phyloP scores from a whole-genome alignment of 1,140 invertebrate species.

The Lordiphosa stackelbergi region DNA sequence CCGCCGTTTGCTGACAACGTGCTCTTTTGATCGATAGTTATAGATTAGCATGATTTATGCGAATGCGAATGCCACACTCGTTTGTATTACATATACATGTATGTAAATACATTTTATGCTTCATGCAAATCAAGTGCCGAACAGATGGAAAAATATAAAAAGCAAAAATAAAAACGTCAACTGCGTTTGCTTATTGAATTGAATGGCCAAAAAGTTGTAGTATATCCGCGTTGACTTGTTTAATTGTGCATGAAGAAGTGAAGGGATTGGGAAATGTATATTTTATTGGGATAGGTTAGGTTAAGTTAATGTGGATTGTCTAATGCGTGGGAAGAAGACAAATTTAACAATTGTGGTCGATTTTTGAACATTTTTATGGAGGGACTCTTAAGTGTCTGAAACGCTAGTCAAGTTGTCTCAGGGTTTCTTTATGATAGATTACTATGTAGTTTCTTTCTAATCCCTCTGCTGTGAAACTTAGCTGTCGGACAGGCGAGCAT shows the following conservation, averaged over 20 bases:
- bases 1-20: neutral
- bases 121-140: slow-evolving; percentile 11
- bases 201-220: slow-evolving; percentile 4
- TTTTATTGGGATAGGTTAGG: too few species aligned
- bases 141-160: neutral
- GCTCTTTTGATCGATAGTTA: slow-evolving; percentile 17
- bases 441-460: too few species aligned
- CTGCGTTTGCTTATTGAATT: slow-evolving; percentile 10
- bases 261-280: too few species aligned
- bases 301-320: too few species aligned
- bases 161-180: slow-evolving; percentile 2
- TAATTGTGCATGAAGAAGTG: neutral
- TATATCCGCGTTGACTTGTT: slow-evolving; percentile 1
- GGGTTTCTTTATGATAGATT: too few species aligned
- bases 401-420: too few species aligned
- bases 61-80: slow-evolving; percentile 7
- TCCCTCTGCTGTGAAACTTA: too few species aligned
- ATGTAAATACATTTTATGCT: slow-evolving; percentile 11
- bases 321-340: too few species aligned
- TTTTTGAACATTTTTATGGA: too few species aligned
- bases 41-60: slow-evolving; percentile 20
- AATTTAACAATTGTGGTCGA: too few species aligned
- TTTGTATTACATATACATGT: neutral
- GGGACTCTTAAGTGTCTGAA: too few species aligned
- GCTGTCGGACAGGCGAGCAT: too few species aligned